Evolutionary conservation across 92 coral and sea anemone species (phyloP), one percentile per base, ranked within the genome.

Genomic region (Hydrozoanthus gracilis): DNA sequence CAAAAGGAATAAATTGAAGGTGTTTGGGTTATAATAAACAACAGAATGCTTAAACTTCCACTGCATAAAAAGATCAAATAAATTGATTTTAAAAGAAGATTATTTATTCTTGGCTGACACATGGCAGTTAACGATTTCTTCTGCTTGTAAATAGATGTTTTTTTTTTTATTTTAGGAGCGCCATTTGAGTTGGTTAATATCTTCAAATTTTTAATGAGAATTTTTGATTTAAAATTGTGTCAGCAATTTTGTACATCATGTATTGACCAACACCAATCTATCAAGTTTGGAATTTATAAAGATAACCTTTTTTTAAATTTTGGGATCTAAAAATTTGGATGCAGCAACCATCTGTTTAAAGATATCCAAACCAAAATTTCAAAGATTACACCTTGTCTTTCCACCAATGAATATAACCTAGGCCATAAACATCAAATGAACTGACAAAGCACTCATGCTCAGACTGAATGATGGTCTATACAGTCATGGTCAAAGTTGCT

Each of bases 111-210:
- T 17, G 73, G 16, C 44, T 12, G 66, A 27, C 85, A 80, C 85
- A 80, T 48, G 50, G 74, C 55, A 80, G 85, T 49, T 64, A 80
- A 49, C 4, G 44, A 79, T 16, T 68, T 79, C 49, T 4, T 51
- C 84, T 44, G 84, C 73, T 62, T 47, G 46, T 64, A 79, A 16
- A 46, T 20, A 64, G 56, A 8, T 49, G 8, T 64, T 16, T 65
- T 74, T 74, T 74, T 74, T 80, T 14, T 14, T 9, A 3, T 62
- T 64, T 80, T 80, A 17, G 48, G 55, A n/a, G 15, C 66, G 85
- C 74, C 73, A 58, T 48, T 58, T 80, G 85, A 80, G 85, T 80
- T 80, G 85, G 85, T 80, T 80, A 80, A 80, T 80, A 80, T 80
- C 85, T 80, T 80, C 47, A 65, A 80, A 65, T 48, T 65, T 56